Conservation (phyloP, 2,113 vertebrate genomes). For the Peromyscus maniculatus region DNA sequence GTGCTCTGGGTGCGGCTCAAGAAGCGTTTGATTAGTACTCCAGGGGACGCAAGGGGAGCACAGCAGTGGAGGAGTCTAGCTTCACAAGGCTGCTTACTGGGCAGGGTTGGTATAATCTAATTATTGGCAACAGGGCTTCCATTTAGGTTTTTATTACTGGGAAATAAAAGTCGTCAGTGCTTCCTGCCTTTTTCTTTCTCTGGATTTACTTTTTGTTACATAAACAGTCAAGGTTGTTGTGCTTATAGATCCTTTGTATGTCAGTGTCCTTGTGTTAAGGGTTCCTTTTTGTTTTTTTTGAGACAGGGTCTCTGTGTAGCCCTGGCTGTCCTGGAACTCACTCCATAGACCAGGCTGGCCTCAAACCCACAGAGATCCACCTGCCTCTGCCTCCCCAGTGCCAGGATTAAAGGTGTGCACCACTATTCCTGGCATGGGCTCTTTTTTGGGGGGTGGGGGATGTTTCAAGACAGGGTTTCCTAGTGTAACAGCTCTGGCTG, state of each 20-base stretch:
- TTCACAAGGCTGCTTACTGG: neutral
- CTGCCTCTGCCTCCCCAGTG: neutral
- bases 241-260: slow-evolving; percentile 43
- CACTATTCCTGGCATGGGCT: neutral
- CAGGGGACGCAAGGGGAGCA: neutral
- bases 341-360: neutral
- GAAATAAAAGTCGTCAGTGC: slow-evolving; percentile 55
- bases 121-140: slow-evolving; percentile 28
- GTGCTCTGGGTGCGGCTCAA: neutral
- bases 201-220: slow-evolving; percentile 50
- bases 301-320: neutral
- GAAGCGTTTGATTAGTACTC: neutral
- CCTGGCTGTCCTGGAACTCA: neutral
- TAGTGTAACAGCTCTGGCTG: neutral
- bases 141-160: slow-evolving; percentile 52
- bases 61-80: neutral
- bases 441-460: neutral
- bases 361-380: neutral
- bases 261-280: slow-evolving; percentile 14
- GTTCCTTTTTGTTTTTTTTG: neutral
- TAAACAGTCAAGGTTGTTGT: neutral
- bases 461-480: neutral
- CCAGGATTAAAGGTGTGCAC: neutral
- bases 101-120: neutral
- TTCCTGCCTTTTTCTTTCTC: slow-evolving; percentile 47